Evolutionary conservation across 2,888 invertebrate species (phyloP), one percentile per base, ranked within the genome.

Genomic region (Mactromeris polynyma): DNA sequence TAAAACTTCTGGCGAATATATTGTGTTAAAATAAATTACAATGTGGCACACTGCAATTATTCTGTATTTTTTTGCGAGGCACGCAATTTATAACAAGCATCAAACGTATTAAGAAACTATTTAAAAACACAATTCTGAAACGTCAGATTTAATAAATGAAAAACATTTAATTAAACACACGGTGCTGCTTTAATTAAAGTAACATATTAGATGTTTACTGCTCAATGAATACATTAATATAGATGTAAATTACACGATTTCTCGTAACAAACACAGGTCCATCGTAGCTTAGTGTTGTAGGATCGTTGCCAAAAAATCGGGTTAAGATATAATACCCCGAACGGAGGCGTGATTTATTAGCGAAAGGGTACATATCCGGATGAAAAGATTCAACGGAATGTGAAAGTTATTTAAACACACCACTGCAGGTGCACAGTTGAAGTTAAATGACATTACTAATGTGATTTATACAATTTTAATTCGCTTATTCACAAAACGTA

Each of bases 391-490:
- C 58, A 85, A 80, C 51, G 69, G 42, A 42, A 40, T 85, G 85
- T 85, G 85, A 85, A 85, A 85, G 21, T 79, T 64, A 46, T 36
- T 78, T 38, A 85, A 80, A 80, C 80, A 85, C 58, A 36, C 58
- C 19, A 42, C 17, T 36, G 33, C 80, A 85, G 85, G 80, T 85
- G 85, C 80, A 85, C 38, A 85, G 64, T 58, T n/a, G 31, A 11
- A 40, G 26, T 69, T 85, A 64, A 64, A 64, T 64, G 58, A 26
- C n/a, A 26, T 64, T 64, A n/a, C 58, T 26, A 64, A 64, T 64
- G n/a, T 64, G 58, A 64, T 64, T 64, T 64, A 64, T 64, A 26
- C 58, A 64, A 64, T 64, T 64, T 64, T 64, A 26, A 64, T 64
- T 26, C 26, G 58, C 26, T 26, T 26, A n/a, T 64, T 26, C 58